Evolutionary conservation across 2,113 vertebrate species (phyloP), one percentile per base, ranked within the genome.

Genomic region (Arvicanthis niloticus): DNA sequence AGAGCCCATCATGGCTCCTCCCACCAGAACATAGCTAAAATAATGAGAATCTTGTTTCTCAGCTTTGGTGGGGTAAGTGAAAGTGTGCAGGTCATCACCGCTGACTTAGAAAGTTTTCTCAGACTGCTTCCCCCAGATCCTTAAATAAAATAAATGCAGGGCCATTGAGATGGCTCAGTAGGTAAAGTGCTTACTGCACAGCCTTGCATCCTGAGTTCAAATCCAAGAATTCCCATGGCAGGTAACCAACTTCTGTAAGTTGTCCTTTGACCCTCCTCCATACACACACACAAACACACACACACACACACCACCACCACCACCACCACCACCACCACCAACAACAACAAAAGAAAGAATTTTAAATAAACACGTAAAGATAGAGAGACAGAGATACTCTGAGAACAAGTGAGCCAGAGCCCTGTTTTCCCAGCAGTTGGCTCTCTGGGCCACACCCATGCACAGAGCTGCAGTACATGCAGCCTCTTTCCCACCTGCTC

Each of bases 1-100:
- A 51, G 24, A 37, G 16, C 6, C 24, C 31, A 8, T 67, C n/a
- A 21, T 42, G 31, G 0, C 4, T 89, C 15, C 67, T 87, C 45
- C 51, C 12, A 73, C 7, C 7, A 91, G 24, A 62, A 65, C 37
- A 22, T 16, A 8, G 21, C 84, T n/a, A 2, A 56, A 77, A 94
- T 89, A 76, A 29, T 88, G 37, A 94, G 58, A 91, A 42, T 82
- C 81, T 40, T 94, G 4, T 84, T 73, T 92, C 72, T 91, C 88
- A n/a, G 67, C 22, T 26, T 86, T 84, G 34, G 60, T 70, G 37
- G 21, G n/a, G 1, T 58, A 70, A 60, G 4, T 72, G 70, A 16
- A 84, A 88, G 10, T 37, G 2, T 92, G 17, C 3, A 58, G 51
- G 40, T 0, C 8, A 48, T 76, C 8, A 82, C 13, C 78, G 22